Base-by-base conservation (phyloP, 2,113 vertebrate genomes). In the Oophaga pumilio region DNA sequence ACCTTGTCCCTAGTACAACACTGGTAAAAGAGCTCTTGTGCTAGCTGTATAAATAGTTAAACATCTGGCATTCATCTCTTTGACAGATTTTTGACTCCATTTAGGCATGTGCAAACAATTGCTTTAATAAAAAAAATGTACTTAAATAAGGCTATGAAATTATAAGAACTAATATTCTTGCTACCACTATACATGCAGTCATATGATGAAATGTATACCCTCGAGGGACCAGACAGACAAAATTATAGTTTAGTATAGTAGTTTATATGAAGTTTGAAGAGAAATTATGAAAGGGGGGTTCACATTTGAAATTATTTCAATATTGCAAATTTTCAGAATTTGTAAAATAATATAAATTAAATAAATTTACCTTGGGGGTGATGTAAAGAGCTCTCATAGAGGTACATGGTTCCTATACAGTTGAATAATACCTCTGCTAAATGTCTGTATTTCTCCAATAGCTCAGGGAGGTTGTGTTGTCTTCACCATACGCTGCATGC, bases 61-160 rank as follows among this genome's bases (percentile, higher is more conserved):
- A 73, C 85, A 87, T 87, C 85, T 87, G 85, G 85, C 57, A 87
- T 87, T 82, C 28, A 87, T 87, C 77, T 82, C 59, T 43, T 59
- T 82, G 77, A 87, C 68, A 81, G 53, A 81, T 57, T 43, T 79
- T 78, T 59, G 33, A 79, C 85, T 81, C 64, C 28, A 87, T 82
- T 81, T 81, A 81, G 85, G 60, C 85, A 87, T 87, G 68, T 81
- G 85, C 64, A 87, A 87, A 80, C 77, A 87, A 87, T 87, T 87
- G 85, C 26, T 82, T 87, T 73, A 87, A 87, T 87, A 87, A 73
- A 87, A 79, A 87, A 73, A 53, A 87, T 87, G 78, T 80, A 87
- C 77, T 87, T 81, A 81, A 73, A 33, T 24, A 87, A 60, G 71
- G 76, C 76, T 86, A 69, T 68, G 57, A 86, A 69, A 71, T 85